Evolutionary conservation across 2,888 invertebrate genomes (phyloP).

Genomic region (Tupiocoris notatus): DNA sequence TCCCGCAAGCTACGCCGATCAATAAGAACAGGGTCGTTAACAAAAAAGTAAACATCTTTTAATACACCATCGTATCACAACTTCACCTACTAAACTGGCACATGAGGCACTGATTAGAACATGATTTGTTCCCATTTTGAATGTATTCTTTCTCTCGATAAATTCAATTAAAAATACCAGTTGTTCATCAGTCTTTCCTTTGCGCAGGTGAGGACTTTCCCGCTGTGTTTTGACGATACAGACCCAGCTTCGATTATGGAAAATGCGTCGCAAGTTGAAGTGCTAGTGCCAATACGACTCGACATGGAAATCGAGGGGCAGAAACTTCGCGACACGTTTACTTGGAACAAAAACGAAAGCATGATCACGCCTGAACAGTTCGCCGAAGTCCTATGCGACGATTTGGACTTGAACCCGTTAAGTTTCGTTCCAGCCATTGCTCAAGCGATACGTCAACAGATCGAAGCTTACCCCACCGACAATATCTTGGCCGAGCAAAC

Average conservation of each 20-base stretch:
- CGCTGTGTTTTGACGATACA: constrained; percentile 84
- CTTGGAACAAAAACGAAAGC: constrained; percentile 98
- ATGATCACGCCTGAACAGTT: constrained; percentile 98
- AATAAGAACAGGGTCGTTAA: constrained; percentile 90
- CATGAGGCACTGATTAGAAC: too few species aligned
- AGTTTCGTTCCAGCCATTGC: constrained; percentile 97
- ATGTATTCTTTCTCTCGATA: too few species aligned
- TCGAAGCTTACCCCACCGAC: constrained; percentile 89
- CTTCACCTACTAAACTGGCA: too few species aligned
- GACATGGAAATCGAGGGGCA: constrained; percentile 99
- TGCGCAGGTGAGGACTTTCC: constrained; percentile 60
- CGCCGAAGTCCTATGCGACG: constrained; percentile 97
- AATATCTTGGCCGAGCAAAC: constrained; percentile 82
- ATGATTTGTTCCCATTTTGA: too few species aligned
- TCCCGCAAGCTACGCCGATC: constrained; percentile 97
- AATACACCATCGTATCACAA: too few species aligned
- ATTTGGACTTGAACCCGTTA: constrained; percentile 91
- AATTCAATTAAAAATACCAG: too few species aligned
- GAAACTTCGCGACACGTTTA: constrained; percentile 95
- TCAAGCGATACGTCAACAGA: constrained; percentile 91
- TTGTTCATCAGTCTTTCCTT: too few species aligned
- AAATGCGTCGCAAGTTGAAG: constrained; percentile 87
- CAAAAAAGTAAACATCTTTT: constrained; percentile 72
- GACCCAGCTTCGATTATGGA: constrained; percentile 89
- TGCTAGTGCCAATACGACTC: constrained; percentile 91